Base-by-base conservation (phyloP, 2,888 invertebrate genomes). In the Eulithis prunata region DNA sequence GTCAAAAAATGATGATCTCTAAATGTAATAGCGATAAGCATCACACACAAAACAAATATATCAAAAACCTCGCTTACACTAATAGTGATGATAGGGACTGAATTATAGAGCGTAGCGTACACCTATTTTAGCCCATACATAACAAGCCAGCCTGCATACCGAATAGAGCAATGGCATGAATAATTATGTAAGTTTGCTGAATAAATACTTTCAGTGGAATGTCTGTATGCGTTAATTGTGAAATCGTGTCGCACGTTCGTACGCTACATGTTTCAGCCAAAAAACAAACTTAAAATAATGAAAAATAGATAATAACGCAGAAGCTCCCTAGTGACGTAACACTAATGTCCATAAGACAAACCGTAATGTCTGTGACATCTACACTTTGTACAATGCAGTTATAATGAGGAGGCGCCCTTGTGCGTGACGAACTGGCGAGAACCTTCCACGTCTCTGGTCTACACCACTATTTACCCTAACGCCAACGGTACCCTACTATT, bases 351-450 rank as follows among this genome's bases (percentile, higher is more conserved):
- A 79, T 77, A 79, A 82, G 84, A 84, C 83, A 81, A 79, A 83
- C 80, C 73, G 75, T 76, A 75, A 80, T 81, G 84, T 81, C 83
- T 80, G 84, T 81, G 84, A 86, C 83, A 82, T 82, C 84, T 87
- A 86, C 83, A 80, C 80, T 85, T 83, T 87, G 87, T 88, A 89
- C 86, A 85, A 81, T 78, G 87, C 84, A 80, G 83, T 84, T 12
- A 55, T 81, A 83, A 86, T 82, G 43, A 61, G 60, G 64, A 47
- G 14, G 64, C 43, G 73, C 64, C 64, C 64, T 68, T 67, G 72
- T 66, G 69, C 75, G 75, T 71, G 75, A 69, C 75, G 66, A 71
- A 69, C 69, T 67, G 74, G 69, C 68, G 65, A 67, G 66, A 57
- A 66, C 67, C 66, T 64, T 64, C 73, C 62, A 38, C 56, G 56